phyloP scores from a whole-genome alignment of 2,797 vertebrate genomes.

The Rhincodon typus region DNA sequence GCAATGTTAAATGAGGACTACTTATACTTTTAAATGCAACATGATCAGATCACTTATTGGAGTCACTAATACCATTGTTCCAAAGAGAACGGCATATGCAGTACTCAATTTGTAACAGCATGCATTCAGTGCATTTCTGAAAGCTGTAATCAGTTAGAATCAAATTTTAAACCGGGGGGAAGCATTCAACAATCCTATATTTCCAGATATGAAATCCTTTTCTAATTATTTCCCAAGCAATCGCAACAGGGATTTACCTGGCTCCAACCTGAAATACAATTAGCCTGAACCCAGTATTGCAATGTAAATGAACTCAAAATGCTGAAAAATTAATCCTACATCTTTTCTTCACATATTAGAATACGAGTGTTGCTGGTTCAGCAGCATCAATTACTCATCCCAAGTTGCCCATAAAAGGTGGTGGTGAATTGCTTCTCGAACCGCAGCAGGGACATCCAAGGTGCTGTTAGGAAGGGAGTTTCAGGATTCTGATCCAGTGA shows the following conservation, averaged over 20 bases:
- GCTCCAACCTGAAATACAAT: neutral
- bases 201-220: neutral
- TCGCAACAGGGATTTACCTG: neutral
- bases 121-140: neutral
- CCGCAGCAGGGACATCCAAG: no score
- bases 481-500: no score
- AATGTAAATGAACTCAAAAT: neutral
- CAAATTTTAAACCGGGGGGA: neutral
- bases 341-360: no score
- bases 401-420: no score
- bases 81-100: neutral
- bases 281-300: neutral
- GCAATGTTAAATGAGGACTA: no score
- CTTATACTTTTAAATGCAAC: neutral
- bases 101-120: neutral
- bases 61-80: neutral
- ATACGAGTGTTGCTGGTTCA: no score
- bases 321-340: neutral
- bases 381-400: no score
- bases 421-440: no score
- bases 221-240: slow-evolving; percentile 2
- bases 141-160: neutral
- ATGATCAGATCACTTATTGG: neutral
- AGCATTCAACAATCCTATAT: neutral
- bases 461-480: no score